Evolutionary conservation across 2,797 vertebrate species (phyloP).

Genomic region (Kryptolebias ocellatus): DNA sequence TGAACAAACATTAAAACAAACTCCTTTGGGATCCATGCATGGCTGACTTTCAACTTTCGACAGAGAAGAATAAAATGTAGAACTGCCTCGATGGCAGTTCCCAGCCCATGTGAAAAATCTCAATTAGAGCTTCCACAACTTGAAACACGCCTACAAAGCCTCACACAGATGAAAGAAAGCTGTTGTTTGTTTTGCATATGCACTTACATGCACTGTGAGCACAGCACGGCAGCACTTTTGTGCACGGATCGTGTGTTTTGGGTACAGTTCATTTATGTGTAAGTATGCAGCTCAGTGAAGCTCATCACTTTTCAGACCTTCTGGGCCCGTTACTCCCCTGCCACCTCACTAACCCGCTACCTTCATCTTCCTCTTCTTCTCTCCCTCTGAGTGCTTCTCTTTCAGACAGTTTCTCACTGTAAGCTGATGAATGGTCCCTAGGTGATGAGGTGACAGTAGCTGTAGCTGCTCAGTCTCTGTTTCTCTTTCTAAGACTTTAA

Average conservation of each 20-base stretch:
- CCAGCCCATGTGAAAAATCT: not conserved
- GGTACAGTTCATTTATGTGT: constrained; percentile 30
- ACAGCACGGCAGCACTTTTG: constrained; percentile 28
- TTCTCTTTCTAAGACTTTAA: constrained; percentile 44
- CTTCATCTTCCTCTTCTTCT: constrained; percentile 8
- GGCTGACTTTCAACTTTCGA: not conserved
- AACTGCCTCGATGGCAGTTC: not conserved
- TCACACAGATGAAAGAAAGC: not conserved
- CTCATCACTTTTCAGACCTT: constrained; percentile 49
- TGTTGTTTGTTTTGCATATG: not conserved
- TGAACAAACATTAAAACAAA: not conserved
- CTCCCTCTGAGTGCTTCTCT: constrained; percentile 3
- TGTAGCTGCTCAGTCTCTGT: constrained; percentile 51
- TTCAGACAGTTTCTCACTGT: constrained; percentile 24
- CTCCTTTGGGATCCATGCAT: not conserved
- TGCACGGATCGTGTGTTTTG: constrained; percentile 38
- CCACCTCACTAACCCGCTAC: constrained; percentile 39
- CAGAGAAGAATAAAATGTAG: not conserved
- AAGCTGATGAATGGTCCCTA: constrained; percentile 58
- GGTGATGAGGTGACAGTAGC: constrained; percentile 61
- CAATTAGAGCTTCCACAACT: constrained; percentile 1
- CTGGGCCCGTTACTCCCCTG: constrained; percentile 42
- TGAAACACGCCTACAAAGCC: not conserved
- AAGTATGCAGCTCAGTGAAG: constrained; percentile 37
- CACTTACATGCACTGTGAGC: constrained; percentile 17